These are phyloP conservation scores for Priocnemis perturbator DNA, from an alignment of 2,888 invertebrate species.

Conservation along the genomic window DNA sequence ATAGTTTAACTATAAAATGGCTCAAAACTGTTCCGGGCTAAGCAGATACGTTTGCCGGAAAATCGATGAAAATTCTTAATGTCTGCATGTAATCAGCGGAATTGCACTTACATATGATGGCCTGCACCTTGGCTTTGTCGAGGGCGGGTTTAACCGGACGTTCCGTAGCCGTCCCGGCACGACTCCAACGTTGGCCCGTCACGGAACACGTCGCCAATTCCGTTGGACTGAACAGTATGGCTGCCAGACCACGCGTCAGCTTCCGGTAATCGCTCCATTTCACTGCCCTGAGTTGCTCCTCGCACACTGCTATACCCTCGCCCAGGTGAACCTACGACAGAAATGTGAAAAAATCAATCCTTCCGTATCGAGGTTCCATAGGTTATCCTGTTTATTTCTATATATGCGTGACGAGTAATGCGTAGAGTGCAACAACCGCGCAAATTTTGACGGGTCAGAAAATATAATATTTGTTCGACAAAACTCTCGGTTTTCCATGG, in stretches of 20 bases:
- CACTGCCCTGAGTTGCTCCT: constrained; percentile 82
- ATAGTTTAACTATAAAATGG: too few species aligned
- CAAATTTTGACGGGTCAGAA: too few species aligned
- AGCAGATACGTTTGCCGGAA: too few species aligned
- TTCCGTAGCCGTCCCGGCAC: constrained; percentile 82
- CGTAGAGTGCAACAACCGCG: too few species aligned
- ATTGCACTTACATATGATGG: constrained; percentile 80
- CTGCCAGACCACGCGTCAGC: constrained; percentile 84
- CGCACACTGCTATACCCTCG: constrained; percentile 84
- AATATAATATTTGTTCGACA: too few species aligned
- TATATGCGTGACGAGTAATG: too few species aligned
- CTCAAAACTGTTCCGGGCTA: too few species aligned
- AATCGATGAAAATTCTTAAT: too few species aligned
- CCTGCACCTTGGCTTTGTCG: constrained; percentile 84
- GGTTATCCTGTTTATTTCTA: background rate
- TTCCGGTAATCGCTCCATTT: constrained; percentile 87
- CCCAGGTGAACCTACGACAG: constrained; percentile 81
- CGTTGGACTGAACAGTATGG: constrained; percentile 84
- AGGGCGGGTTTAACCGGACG: constrained; percentile 86
- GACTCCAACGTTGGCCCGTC: constrained; percentile 86
- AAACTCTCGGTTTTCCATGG: too few species aligned
- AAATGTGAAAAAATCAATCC: background rate
- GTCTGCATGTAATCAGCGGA: too few species aligned
- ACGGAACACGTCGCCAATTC: constrained; percentile 86
- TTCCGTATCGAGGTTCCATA: too few species aligned